A percentile compares a stretch with the other conserved stretches of the same genome.
These are phyloP conservation scores for Cheilosia vernalis DNA, from an alignment of 2,888 invertebrate genomes.

Conservation along the genomic window DNA sequence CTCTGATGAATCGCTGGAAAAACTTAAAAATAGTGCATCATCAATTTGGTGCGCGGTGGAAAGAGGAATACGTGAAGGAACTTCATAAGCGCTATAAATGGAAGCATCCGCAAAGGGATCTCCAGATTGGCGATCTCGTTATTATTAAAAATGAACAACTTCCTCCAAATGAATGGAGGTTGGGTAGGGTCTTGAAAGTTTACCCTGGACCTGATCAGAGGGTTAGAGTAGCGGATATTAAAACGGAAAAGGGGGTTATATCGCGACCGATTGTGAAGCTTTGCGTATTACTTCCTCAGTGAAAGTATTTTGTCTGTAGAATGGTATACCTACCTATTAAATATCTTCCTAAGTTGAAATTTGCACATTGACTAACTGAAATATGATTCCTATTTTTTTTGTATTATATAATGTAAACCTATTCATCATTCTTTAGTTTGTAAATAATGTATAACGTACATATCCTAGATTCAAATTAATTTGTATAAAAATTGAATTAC, in stretches of 20 bases:
- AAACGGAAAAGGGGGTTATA: too few relatives aligned
- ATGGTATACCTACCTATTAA: too few relatives aligned
- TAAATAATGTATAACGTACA: too few relatives aligned
- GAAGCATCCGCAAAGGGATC: constrained; percentile 39
- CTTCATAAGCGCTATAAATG: constrained; percentile 43
- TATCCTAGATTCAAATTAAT: too few relatives aligned
- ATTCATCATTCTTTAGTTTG: too few relatives aligned
- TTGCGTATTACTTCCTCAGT: background rate
- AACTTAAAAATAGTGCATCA: constrained; percentile 20
- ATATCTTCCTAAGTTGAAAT: too few relatives aligned
- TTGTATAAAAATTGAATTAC: too few relatives aligned
- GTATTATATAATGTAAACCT: too few relatives aligned
- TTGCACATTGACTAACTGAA: too few relatives aligned
- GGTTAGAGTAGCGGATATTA: background rate
- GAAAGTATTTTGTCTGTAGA: too few relatives aligned
- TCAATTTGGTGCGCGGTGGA: constrained; percentile 17
- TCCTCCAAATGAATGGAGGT: background rate
- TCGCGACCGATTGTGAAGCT: background rate
- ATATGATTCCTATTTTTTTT: too few relatives aligned
- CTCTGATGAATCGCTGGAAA: constrained; percentile 17
- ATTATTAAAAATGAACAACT: background rate
- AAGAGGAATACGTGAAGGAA: background rate
- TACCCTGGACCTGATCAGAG: background rate
- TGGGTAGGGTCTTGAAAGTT: background rate
- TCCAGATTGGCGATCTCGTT: constrained; percentile 22